Evolutionary conservation across 2,113 vertebrate genomes (phyloP).

Genomic region (Panthera leo): DNA sequence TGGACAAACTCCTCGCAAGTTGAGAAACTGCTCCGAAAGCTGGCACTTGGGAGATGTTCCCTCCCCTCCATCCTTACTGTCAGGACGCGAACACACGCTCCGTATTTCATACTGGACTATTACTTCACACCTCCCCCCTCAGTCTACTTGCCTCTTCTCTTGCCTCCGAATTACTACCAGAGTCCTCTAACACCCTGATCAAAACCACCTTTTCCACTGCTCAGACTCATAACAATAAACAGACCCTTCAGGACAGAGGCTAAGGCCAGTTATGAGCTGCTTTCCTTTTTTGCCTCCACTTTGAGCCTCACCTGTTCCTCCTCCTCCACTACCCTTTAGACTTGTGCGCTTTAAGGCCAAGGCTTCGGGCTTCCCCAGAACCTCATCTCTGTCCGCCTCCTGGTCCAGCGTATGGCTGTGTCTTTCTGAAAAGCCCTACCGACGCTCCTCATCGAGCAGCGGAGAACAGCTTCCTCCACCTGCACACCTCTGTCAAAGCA

Average conservation of each 20-base stretch:
- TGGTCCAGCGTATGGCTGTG: not conserved
- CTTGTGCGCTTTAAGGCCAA: not conserved
- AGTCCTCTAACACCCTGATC: not conserved
- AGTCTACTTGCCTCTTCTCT: not conserved
- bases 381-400: not conserved
- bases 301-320: not conserved
- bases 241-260: not conserved
- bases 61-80: not conserved
- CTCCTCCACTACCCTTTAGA: not conserved
- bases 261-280: not conserved
- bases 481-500: not conserved
- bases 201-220: not conserved
- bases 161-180: not conserved
- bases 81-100: not conserved
- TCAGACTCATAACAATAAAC: not conserved
- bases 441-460: not conserved
- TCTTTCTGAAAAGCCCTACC: not conserved
- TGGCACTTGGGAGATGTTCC: fast-evolving
- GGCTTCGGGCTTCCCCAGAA: not conserved
- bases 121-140: not conserved
- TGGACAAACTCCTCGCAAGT: not conserved
- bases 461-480: not conserved
- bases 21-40: not conserved
- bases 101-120: not conserved
- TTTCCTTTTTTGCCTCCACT: not conserved